Evolutionary conservation across 1,140 invertebrate genomes (phyloP), one percentile per base, ranked within the genome.

Genomic region (Pantala flavescens): DNA sequence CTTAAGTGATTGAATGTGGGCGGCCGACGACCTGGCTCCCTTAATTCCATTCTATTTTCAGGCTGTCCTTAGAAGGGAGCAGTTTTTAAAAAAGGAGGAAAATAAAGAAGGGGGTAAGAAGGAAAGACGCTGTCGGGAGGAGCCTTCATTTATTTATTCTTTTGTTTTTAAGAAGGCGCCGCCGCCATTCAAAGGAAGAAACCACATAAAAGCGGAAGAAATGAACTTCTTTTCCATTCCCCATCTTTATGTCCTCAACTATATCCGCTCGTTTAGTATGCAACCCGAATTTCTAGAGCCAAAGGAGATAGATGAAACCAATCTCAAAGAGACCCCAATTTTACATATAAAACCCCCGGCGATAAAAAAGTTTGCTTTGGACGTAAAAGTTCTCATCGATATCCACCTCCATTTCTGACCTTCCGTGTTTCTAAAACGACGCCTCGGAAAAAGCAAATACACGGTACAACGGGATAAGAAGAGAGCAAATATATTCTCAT

Each of bases 1-100:
- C 49, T 63, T 63, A 63, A 63, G 49, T 63, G 49, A 63, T 63
- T 63, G 49, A 63, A 63, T 63, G n/a, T 16, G 49, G 49, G 49
- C 49, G 49, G 49, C 49, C 49, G 49, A 63, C 49, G 49, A 63
- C 49, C 49, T 63, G 49, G 49, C 49, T 63, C 49, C 49, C 49
- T 19, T 63, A 63, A 63, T 63, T 63, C 49, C 49, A 63, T 21
- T 63, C 49, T 63, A 63, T 63, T 63, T 63, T 63, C 49, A 12
- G 49, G 12, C 43, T 49, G 16, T 16, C 49, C 49, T 63, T 63
- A 21, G n/a, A 63, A 63, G 14, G n/a, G n/a, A 63, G 49, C 14
- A 12, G 28, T 36, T 36, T 36, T 36, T 36, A 9, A 36, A 36
- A 63, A 21, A 14, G 49, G 49, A 63, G 49, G 49, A 63, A 16